phyloP scores from a whole-genome alignment of 2,113 vertebrate species.

The Cariama cristata region DNA sequence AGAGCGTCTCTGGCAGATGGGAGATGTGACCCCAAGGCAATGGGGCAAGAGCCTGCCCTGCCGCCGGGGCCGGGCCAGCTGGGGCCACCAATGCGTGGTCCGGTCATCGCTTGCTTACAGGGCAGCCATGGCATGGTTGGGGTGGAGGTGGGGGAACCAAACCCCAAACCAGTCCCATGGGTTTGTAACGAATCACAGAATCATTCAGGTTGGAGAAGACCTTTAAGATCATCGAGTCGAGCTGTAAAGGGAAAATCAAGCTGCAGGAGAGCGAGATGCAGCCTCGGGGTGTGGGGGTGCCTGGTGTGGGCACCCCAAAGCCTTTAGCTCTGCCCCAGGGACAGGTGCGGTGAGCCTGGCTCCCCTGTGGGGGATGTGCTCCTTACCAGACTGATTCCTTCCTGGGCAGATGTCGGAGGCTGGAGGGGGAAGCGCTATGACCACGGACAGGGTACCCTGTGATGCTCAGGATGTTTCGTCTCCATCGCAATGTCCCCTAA shows the following conservation, averaged over 20 bases:
- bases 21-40: neutral
- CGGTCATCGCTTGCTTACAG: neutral
- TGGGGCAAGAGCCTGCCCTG: neutral
- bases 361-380: neutral
- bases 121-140: neutral
- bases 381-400: neutral
- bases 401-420: neutral
- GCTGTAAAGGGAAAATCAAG: neutral
- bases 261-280: neutral
- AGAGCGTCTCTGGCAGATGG: fast-evolving
- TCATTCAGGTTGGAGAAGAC: too few species aligned
- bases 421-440: too few species aligned
- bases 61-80: neutral
- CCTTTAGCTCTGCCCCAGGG: neutral
- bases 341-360: neutral
- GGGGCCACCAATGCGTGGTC: neutral
- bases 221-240: too few species aligned
- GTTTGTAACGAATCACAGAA: neutral
- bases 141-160: neutral
- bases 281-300: neutral
- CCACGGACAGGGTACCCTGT: neutral
- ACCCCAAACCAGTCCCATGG: neutral
- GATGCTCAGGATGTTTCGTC: neutral
- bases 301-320: neutral
- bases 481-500: neutral